Evolutionary conservation across 2,113 vertebrate genomes (phyloP).

Genomic region (Microtus montanus): DNA sequence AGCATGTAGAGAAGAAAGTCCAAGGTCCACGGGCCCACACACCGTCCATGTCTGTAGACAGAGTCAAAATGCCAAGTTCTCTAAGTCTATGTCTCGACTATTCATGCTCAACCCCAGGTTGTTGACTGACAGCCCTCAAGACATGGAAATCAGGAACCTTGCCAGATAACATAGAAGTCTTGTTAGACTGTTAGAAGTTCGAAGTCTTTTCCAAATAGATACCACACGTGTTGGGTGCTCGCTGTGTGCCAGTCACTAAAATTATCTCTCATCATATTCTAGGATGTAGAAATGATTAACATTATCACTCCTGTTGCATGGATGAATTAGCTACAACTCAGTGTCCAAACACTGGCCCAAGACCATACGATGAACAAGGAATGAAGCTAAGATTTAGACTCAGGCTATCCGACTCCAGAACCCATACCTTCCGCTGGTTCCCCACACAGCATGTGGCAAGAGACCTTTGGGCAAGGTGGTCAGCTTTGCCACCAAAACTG

Average conservation of each 20-base stretch:
- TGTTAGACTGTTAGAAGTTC: not conserved
- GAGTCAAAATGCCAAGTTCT: not conserved
- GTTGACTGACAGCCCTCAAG: not conserved
- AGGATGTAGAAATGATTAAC: constrained; percentile 5
- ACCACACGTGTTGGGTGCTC: not conserved
- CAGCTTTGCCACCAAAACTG: not conserved
- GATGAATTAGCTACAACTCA: not conserved
- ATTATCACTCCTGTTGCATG: not conserved
- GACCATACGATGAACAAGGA: not conserved
- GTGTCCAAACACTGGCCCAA: not conserved
- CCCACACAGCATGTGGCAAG: not conserved
- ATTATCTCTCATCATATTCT: constrained; percentile 1
- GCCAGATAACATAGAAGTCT: not conserved
- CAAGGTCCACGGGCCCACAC: too few relatives aligned
- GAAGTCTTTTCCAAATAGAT: constrained; percentile 31
- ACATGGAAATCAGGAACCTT: not conserved
- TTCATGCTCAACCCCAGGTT: not conserved
- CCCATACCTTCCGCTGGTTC: not conserved
- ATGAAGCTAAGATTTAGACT: not conserved
- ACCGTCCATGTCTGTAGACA: not conserved
- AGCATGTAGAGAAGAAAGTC: not conserved
- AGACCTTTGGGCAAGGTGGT: not conserved
- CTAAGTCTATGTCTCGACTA: not conserved
- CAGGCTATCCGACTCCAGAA: not conserved
- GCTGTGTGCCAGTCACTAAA: not conserved